These are phyloP conservation scores for Danionella dracula DNA, from an alignment of 2,797 vertebrate species.

Conservation along the genomic window DNA sequence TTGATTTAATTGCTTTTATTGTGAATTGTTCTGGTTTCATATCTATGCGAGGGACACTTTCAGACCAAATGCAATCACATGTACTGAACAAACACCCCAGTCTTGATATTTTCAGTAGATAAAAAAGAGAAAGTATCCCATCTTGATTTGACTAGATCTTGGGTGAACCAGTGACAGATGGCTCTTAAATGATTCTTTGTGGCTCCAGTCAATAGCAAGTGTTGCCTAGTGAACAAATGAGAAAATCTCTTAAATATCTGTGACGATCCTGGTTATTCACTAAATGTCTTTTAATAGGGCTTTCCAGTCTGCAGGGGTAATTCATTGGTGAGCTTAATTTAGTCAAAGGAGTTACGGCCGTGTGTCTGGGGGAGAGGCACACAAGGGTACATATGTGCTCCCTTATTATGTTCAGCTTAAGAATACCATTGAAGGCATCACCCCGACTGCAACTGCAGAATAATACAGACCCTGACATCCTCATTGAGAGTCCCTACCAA, in stretches of 20 bases:
- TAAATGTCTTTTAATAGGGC: slow-evolving; percentile 90
- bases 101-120: no score
- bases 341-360: slow-evolving; percentile 78
- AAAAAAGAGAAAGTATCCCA: no score
- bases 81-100: no score
- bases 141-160: background rate
- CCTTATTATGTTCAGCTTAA: slow-evolving; percentile 92
- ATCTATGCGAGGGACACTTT: no score
- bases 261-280: slow-evolving; percentile 77
- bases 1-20: no score
- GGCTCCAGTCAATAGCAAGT: slow-evolving; percentile 76
- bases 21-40: no score
- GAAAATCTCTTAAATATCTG: slow-evolving; percentile 87
- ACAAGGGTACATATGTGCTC: no score
- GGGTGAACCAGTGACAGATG: slow-evolving; percentile 78
- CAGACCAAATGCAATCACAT: no score
- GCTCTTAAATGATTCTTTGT: slow-evolving; percentile 79
- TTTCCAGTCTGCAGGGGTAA: slow-evolving; percentile 73
- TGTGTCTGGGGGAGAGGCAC: slow-evolving; percentile 69
- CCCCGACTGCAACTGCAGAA: slow-evolving; percentile 79
- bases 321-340: slow-evolving; percentile 82
- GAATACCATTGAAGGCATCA: slow-evolving; percentile 82
- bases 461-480: slow-evolving; percentile 80
- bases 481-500: slow-evolving; percentile 81
- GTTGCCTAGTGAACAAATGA: slow-evolving; percentile 74